Conservation (phyloP, 2,113 vertebrate species). For the Lepus europaeus region DNA sequence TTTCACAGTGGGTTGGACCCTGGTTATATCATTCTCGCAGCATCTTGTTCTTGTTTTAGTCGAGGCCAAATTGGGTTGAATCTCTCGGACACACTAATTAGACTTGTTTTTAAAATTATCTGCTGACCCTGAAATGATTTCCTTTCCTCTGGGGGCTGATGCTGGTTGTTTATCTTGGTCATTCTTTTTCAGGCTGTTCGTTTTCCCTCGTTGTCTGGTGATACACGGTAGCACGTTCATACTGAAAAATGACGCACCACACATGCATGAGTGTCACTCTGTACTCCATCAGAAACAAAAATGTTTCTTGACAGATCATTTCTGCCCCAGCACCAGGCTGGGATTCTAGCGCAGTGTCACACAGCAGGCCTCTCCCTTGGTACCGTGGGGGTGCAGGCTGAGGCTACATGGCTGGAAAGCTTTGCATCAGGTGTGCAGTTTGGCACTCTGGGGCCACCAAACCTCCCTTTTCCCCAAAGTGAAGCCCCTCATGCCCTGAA, state of each 20-base stretch:
- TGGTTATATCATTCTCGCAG: slow-evolving; percentile 30
- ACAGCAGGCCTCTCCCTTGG: neutral
- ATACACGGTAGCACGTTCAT: neutral
- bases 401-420: neutral
- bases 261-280: no score
- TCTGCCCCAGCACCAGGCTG: neutral
- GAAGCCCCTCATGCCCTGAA: neutral
- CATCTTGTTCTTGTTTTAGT: slow-evolving; percentile 45
- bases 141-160: slow-evolving; percentile 57
- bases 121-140: slow-evolving; percentile 61
- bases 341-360: neutral
- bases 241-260: neutral
- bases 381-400: neutral
- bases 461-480: neutral
- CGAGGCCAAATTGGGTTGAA: slow-evolving; percentile 14
- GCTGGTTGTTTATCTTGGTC: slow-evolving; percentile 76
- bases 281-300: no score
- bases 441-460: neutral
- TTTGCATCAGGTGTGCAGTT: neutral
- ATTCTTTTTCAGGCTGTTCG: slow-evolving; percentile 63
- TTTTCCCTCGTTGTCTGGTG: slow-evolving; percentile 50
- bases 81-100: slow-evolving; percentile 64
- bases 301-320: no score
- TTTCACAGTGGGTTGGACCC: neutral
- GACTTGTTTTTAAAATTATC: slow-evolving; percentile 64